Conservation (phyloP, 2,113 vertebrate genomes). For the Dromas ardeola region DNA sequence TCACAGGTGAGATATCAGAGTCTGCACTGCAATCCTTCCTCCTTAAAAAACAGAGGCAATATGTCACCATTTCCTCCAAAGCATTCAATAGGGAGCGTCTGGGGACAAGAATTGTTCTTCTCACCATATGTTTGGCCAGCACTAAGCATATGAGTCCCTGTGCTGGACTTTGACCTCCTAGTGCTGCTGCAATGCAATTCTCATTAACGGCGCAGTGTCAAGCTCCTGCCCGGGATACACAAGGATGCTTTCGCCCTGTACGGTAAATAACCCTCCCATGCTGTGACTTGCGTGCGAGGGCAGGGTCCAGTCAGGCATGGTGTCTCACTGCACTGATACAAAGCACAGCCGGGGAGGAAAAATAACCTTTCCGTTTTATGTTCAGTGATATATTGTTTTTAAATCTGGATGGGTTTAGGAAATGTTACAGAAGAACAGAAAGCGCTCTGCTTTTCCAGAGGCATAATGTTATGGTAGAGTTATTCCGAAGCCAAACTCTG, state of each 20-base stretch:
- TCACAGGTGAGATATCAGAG: background rate
- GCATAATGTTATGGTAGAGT: background rate
- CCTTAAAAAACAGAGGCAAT: background rate
- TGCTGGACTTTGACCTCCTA: background rate
- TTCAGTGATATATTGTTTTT: constrained; percentile 39
- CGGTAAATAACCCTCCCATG: background rate
- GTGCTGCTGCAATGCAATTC: background rate
- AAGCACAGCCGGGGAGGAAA: constrained; percentile 22
- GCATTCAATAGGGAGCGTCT: background rate
- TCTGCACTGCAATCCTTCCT: background rate
- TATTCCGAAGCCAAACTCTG: constrained; percentile 9
- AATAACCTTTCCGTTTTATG: constrained; percentile 35
- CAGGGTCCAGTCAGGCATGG: background rate
- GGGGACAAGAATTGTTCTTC: background rate
- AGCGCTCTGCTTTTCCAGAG: background rate
- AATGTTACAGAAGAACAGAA: constrained; percentile 16
- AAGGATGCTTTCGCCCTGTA: background rate
- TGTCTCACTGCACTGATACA: background rate
- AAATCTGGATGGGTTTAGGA: constrained; percentile 15
- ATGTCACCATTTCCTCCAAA: background rate
- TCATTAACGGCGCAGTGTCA: rapidly evolving
- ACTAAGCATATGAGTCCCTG: rapidly evolving
- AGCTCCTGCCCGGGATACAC: background rate
- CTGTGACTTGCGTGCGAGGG: rapidly evolving
- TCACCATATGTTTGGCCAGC: background rate